phyloP scores from a whole-genome alignment of 2,113 vertebrate genomes.

The Eurystomus gularis region DNA sequence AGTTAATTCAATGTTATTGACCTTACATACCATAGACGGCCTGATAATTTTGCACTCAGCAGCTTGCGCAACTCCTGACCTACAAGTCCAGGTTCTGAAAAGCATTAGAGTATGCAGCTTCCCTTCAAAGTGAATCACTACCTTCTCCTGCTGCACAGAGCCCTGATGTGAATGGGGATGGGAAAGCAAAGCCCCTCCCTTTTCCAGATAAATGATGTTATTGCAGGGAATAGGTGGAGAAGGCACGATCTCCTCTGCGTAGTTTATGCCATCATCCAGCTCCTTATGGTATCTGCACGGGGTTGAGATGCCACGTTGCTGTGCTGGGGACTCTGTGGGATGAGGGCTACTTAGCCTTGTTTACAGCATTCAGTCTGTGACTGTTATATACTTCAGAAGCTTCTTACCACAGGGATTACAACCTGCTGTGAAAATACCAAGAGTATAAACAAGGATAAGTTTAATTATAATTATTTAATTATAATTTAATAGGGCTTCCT shows the following conservation, averaged over 20 bases:
- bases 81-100: background rate
- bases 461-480: constrained; percentile 22
- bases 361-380: background rate
- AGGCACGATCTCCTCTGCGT: background rate
- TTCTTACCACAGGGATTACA: background rate
- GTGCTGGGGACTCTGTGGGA: background rate
- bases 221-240: background rate
- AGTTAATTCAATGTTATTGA: background rate
- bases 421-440: background rate
- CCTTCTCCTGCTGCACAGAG: background rate
- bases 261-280: background rate
- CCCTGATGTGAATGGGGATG: background rate
- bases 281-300: fast-evolving
- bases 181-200: background rate
- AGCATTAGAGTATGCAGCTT: background rate
- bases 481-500: background rate
- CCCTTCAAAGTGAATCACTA: background rate
- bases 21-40: background rate
- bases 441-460: background rate
- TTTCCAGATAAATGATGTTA: background rate
- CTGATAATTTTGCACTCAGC: background rate
- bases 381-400: background rate
- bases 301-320: background rate
- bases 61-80: background rate
- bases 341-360: background rate